These are phyloP conservation scores for Echinometra lucunter DNA, from an alignment of 53 echinoderm and acorn worm species.

Conservation along the genomic window DNA sequence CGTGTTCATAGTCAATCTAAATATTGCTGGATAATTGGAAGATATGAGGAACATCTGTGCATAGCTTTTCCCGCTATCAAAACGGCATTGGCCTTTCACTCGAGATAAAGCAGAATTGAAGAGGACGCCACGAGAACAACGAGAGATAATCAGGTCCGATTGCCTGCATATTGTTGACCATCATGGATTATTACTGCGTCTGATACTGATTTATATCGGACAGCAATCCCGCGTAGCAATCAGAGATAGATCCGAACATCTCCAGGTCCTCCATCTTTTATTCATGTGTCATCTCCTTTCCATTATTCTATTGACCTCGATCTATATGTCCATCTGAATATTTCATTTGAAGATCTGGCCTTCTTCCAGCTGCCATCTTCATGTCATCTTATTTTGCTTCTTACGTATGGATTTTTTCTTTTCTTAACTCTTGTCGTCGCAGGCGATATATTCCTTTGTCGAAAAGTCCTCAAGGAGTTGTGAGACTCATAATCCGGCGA, in stretches of 20 bases:
- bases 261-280: neutral
- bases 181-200: slow-evolving; percentile 26
- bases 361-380: neutral
- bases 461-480: no score
- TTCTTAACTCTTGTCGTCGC: neutral
- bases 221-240: neutral
- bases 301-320: slow-evolving; percentile 9
- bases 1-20: slow-evolving; percentile 47
- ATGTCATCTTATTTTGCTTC: neutral
- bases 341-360: neutral
- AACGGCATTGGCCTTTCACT: slow-evolving; percentile 26
- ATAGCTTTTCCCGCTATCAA: slow-evolving; percentile 5
- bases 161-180: neutral
- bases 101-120: neutral
- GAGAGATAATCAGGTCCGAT: neutral
- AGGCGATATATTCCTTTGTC: neutral
- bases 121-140: slow-evolving; percentile 15
- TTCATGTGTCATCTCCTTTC: slow-evolving; percentile 9
- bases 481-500: no score
- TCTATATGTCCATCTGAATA: neutral
- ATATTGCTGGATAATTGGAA: slow-evolving; percentile 42
- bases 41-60: slow-evolving; percentile 28
- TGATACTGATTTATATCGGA: neutral
- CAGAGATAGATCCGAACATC: neutral
- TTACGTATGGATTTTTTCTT: neutral